Base-by-base conservation (phyloP, 2,113 vertebrate species). In the Tor tambroides region DNA sequence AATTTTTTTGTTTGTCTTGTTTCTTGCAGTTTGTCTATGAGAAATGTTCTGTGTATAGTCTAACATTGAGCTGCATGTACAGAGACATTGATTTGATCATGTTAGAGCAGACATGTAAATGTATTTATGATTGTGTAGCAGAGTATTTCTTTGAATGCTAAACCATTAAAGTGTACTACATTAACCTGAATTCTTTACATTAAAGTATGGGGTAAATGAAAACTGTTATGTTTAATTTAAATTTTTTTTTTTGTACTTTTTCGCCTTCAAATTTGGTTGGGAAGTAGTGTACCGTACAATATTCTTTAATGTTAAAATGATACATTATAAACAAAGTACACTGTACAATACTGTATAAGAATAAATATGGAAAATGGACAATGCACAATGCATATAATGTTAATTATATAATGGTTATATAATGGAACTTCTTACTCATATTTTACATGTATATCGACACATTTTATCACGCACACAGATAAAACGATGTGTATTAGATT, bases 131-230 rank as follows among this genome's bases (percentile, higher is more conserved):
- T 87, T 86, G 86, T 92, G 91, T 93, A 94, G 94, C 92, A 92
- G 93, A 41, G 6, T 74, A 91, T 91, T 91, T 94, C 87, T 92
- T 90, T 91, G 38, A 81, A 79, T 85, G 83, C 83, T 43, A 80
- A 83, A 86, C 84, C 89, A 92, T 95, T 93, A 91, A 94, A 93
- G 79, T 94, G 89, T 91, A 90, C 93, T 92, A 91, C 93, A 92
- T 94, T 92, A 93, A 91, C 88, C 86, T 90, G 85, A 90, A 89
- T 82, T 94, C 91, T 84, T 93, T 92, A 92, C 91, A 82, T 90
- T 94, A 94, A 93, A 94, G 86, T 89, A 67, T 91, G 85, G 87
- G 81, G 86, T 88, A 85, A 91, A 91, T 76, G n/a, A 80, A 56
- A 59, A 32, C 59, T n/a, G 26, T 59, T 61, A n/a, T 35, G 1